phyloP scores from a whole-genome alignment of 2,888 invertebrate species.

The Keiferia lycopersicella region DNA sequence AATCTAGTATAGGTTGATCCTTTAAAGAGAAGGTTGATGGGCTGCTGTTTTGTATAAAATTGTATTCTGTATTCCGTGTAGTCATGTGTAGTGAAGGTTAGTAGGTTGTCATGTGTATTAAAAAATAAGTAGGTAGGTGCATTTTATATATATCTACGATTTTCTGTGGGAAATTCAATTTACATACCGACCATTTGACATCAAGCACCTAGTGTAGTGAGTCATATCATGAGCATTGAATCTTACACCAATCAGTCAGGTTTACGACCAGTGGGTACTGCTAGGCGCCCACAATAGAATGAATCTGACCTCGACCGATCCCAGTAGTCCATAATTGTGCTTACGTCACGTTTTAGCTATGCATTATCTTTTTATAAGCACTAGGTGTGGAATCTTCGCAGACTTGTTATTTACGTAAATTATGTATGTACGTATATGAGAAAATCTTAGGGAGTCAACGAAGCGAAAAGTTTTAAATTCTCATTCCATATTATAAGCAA shows the following conservation, averaged over 20 bases:
- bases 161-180: slow-evolving; percentile 5
- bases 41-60: no score
- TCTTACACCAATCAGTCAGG: slow-evolving; percentile 22
- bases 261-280: slow-evolving; percentile 15
- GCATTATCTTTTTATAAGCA: slow-evolving; percentile 25
- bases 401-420: not conserved
- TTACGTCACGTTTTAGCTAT: slow-evolving; percentile 39
- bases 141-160: not conserved
- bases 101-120: no score
- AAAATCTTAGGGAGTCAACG: slow-evolving; percentile 7
- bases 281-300: slow-evolving; percentile 65
- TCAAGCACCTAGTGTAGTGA: slow-evolving; percentile 18
- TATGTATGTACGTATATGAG: not conserved
- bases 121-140: no score
- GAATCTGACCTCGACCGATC: slow-evolving; percentile 68
- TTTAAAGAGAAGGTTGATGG: no score
- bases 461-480: slow-evolving; percentile 12
- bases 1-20: no score
- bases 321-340: slow-evolving; percentile 44
- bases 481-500: not conserved
- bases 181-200: not conserved
- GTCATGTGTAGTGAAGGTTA: no score
- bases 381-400: slow-evolving; percentile 16
- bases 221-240: slow-evolving; percentile 19
- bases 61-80: no score